Conservation (phyloP, 2,113 vertebrate species). For the pig (Sus scrofa) region T2T-Sscrofa CM000819.6:28463501-28464000, state of each 20-base stretch:
- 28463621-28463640: too few species aligned
- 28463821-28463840: not conserved
- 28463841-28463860: not conserved
- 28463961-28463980: constrained; percentile 7
- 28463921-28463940: not conserved
- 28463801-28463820: not conserved
- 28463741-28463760: not conserved
- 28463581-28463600: too few species aligned
- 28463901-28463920: not conserved
- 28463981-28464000: not conserved
- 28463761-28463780: not conserved
- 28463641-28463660: too few species aligned
- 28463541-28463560: too few species aligned
- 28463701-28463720: constrained; percentile 23
- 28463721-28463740: constrained; percentile 14
- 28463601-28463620: too few species aligned
- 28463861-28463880: not conserved
- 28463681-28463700: too few species aligned
- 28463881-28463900: not conserved
- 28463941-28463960: not conserved
- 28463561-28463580: too few species aligned
- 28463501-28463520: too few species aligned
- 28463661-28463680: too few species aligned
- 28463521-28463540: too few species aligned
- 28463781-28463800: not conserved